Conservation (phyloP, 2,888 invertebrate species). For the Latrodectus elegans region DNA sequence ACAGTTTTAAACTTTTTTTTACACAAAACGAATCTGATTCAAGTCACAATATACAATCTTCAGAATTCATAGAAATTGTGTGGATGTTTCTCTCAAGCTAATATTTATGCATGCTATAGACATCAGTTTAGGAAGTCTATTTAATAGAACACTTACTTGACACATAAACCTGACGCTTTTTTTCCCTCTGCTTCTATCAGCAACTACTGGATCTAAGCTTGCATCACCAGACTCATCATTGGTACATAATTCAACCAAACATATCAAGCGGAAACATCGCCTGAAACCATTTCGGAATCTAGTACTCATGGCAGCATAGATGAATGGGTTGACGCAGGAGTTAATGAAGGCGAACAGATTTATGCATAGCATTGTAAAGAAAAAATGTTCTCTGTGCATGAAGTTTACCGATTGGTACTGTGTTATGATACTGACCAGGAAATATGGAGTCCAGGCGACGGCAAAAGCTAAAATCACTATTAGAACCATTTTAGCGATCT, state of each 20-base stretch:
- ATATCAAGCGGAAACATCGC: conserved; percentile 70
- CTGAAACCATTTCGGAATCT: conserved; percentile 75
- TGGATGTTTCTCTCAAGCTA: no score
- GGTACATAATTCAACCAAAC: conserved; percentile 17
- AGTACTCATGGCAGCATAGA: conserved; percentile 77
- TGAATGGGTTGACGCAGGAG: conserved; percentile 77
- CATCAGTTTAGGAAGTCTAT: neutral
- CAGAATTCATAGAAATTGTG: no score
- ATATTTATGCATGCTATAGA: neutral
- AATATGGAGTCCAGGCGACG: conserved; percentile 77
- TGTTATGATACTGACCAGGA: conserved; percentile 76
- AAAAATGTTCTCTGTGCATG: conserved; percentile 75
- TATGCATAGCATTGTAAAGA: conserved; percentile 76
- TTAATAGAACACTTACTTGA: conserved; percentile 4
- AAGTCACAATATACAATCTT: no score
- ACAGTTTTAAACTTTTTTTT: no score
- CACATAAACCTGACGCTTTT: conserved; percentile 43
- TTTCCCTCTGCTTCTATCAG: neutral
- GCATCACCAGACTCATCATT: neutral
- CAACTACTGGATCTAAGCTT: neutral
- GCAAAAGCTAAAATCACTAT: conserved; percentile 76
- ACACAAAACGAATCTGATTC: no score
- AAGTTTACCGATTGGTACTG: conserved; percentile 75
- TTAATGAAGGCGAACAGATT: conserved; percentile 76
- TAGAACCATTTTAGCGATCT: conserved; percentile 77